Conservation (phyloP, 2,113 vertebrate species). For the Colius striatus region DNA sequence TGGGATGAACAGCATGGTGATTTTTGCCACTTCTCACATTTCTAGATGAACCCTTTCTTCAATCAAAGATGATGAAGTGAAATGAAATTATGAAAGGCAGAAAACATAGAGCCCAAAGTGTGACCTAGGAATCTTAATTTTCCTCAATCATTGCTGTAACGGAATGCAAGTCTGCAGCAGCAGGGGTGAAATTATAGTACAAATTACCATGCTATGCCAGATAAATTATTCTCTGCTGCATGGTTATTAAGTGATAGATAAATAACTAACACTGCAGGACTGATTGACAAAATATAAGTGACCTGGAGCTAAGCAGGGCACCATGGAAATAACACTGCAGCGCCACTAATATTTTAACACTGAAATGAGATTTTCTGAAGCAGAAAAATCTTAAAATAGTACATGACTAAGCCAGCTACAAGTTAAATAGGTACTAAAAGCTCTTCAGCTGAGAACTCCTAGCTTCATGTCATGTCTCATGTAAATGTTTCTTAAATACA, state of each 20-base stretch:
- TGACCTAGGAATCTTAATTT: conserved; percentile 83
- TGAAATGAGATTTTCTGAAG: conserved; percentile 77
- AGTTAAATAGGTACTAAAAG: neutral
- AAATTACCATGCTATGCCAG: conserved; percentile 82
- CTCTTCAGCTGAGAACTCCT: conserved; percentile 6
- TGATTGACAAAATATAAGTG: conserved; percentile 83
- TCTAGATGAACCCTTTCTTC: conserved; percentile 61
- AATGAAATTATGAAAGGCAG: conserved; percentile 76
- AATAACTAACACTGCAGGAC: conserved; percentile 82
- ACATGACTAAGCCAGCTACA: conserved; percentile 6
- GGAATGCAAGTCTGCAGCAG: conserved; percentile 78
- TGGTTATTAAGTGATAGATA: conserved; percentile 83
- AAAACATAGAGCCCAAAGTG: conserved; percentile 72
- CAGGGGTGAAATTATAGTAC: conserved; percentile 80
- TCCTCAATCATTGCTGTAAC: conserved; percentile 78
- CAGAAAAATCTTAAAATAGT: conserved; percentile 62
- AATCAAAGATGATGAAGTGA: conserved; percentile 62
- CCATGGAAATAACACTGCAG: conserved; percentile 74
- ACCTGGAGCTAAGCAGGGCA: conserved; percentile 78
- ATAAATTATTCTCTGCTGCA: conserved; percentile 83
- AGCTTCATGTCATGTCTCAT: neutral
- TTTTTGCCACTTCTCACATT: conserved; percentile 35
- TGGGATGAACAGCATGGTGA: neutral
- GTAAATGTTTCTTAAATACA: neutral
- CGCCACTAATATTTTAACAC: conserved; percentile 67